These are phyloP conservation scores for Pseudolaguvia tuberculata DNA, from an alignment of 2,113 vertebrate genomes.

Conservation along the genomic window DNA sequence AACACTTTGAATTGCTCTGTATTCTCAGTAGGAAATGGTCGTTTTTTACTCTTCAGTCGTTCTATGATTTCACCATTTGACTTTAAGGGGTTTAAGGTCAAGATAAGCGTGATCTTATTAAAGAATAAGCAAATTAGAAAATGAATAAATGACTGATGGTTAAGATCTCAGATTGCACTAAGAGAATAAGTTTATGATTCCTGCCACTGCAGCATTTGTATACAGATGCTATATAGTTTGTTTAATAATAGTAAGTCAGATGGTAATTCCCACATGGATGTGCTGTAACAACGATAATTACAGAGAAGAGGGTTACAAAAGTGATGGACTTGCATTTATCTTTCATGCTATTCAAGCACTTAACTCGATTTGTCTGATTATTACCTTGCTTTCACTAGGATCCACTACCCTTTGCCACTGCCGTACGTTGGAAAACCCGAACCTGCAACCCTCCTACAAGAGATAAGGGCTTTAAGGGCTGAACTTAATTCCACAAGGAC, in stretches of 20 bases:
- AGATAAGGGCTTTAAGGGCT: constrained; percentile 75
- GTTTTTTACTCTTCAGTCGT: not conserved
- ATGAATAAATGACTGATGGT: not conserved
- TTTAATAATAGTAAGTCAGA: not conserved
- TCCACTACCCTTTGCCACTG: constrained; percentile 88
- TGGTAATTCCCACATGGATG: not conserved
- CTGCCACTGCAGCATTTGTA: not conserved
- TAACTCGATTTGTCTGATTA: not conserved
- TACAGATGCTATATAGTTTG: too few species aligned
- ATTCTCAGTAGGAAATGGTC: not conserved
- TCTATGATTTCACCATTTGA: not conserved
- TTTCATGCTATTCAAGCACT: not conserved
- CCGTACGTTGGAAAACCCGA: constrained; percentile 82
- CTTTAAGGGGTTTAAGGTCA: not conserved
- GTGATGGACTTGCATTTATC: not conserved
- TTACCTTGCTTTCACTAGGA: constrained; percentile 63
- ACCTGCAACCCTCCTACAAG: constrained; percentile 76
- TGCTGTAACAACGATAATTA: not conserved
- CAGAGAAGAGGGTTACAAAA: too few species aligned
- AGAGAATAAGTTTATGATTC: not conserved
- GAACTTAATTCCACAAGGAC: constrained; percentile 68
- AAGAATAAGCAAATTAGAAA: not conserved
- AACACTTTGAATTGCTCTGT: too few species aligned
- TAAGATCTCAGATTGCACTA: not conserved
- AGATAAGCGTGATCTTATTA: too few species aligned